These are phyloP conservation scores for Drosophila phalerata DNA, from an alignment of 2,888 invertebrate species.

Conservation along the genomic window DNA sequence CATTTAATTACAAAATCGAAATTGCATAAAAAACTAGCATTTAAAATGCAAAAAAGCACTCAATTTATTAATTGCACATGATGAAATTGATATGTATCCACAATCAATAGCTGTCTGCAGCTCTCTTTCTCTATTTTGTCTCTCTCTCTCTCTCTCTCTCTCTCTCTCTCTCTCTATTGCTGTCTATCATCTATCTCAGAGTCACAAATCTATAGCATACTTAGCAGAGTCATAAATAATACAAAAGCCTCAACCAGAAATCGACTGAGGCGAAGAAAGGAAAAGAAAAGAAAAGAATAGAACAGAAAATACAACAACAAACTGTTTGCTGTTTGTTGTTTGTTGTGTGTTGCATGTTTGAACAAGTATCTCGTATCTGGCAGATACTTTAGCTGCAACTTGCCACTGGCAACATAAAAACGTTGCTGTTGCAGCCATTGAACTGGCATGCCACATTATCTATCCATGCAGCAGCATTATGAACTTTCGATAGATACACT, in stretches of 20 bases:
- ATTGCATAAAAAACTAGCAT: constrained; percentile 14
- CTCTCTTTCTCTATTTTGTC: not conserved
- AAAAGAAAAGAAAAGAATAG: not conserved
- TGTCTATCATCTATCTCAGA: not conserved
- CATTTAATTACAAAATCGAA: constrained; percentile 18
- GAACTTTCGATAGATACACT: constrained; percentile 28
- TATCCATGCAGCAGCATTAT: constrained; percentile 39
- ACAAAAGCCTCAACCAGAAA: constrained; percentile 24
- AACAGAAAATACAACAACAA: constrained; percentile 8
- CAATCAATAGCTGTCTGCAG: constrained; percentile 10
- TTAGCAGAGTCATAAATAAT: constrained; percentile 29
- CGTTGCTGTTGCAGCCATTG: constrained; percentile 37
- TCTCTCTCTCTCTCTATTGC: not conserved
- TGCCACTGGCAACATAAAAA: constrained; percentile 41
- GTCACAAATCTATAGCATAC: constrained; percentile 28
- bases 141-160: not conserved
- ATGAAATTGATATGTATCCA: constrained; percentile 7
- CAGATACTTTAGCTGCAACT: constrained; percentile 40
- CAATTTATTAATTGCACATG: constrained; percentile 38
- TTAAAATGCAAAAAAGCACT: constrained; percentile 29
- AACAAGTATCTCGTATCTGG: constrained; percentile 28
- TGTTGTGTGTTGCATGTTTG: constrained; percentile 12
- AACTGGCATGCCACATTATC: constrained; percentile 46
- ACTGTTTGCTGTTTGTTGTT: constrained; percentile 1
- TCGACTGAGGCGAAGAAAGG: constrained; percentile 5